Evolutionary conservation across 1,140 invertebrate species (phyloP).

Genomic region (Microplitis mediator): DNA sequence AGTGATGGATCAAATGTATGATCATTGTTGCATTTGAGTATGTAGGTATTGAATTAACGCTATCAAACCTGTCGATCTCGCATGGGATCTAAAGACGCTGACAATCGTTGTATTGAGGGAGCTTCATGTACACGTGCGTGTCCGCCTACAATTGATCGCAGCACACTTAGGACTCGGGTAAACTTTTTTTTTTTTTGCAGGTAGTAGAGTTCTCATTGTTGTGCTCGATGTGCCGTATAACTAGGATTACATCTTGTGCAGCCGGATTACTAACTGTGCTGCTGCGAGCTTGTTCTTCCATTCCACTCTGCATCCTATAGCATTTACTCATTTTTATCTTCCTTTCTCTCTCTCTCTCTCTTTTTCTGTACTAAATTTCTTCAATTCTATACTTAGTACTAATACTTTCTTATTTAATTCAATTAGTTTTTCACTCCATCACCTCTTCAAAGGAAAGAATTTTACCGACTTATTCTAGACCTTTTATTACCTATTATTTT

Average conservation of each 20-base stretch:
- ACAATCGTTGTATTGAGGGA: slow-evolving; percentile 13
- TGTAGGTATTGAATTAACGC: neutral
- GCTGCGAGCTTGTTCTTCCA: slow-evolving; percentile 18
- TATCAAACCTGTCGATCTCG: slow-evolving; percentile 24
- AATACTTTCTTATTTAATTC: neutral
- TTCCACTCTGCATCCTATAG: slow-evolving; percentile 3
- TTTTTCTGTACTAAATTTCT: neutral
- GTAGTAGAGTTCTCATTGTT: slow-evolving; percentile 32
- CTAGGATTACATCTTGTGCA: slow-evolving; percentile 32
- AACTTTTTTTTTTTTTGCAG: slow-evolving; percentile 34
- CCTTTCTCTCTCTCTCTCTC: neutral
- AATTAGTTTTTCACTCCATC: slow-evolving; percentile 26
- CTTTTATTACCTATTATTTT: neutral
- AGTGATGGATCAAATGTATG: slow-evolving; percentile 10
- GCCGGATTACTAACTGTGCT: slow-evolving; percentile 28
- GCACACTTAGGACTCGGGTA: slow-evolving; percentile 9
- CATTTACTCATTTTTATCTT: neutral
- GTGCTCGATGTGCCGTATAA: slow-evolving; percentile 25
- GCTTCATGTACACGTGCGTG: slow-evolving; percentile 22
- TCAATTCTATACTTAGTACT: neutral
- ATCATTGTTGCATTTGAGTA: slow-evolving; percentile 1
- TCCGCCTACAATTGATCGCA: slow-evolving; percentile 21
- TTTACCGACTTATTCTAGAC: neutral
- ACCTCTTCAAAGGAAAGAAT: slow-evolving; percentile 3
- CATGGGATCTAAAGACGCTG: neutral